Conservation (phyloP, 64 coral and sea anemone species). For the Astreopora myriophthalma region DNA sequence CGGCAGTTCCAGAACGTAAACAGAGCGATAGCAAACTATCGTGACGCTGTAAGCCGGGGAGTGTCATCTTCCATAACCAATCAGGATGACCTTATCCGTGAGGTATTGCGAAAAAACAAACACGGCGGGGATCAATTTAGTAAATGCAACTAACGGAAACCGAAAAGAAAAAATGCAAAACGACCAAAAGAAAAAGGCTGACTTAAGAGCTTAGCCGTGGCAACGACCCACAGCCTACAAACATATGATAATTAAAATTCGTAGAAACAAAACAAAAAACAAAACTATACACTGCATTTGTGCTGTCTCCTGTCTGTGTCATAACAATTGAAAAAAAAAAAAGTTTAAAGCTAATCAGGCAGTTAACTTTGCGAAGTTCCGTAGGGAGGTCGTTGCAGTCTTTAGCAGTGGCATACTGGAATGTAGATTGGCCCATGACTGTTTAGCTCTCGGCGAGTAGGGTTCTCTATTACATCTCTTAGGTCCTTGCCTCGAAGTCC, state of each 20-base stretch:
- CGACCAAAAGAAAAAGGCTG: neutral
- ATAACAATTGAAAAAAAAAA: too few species aligned
- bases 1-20: conserved; percentile 3
- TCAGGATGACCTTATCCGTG: neutral
- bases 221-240: neutral
- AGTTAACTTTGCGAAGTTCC: neutral
- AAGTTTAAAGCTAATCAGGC: too few species aligned
- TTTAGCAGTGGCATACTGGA: neutral
- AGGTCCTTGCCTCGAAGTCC: neutral
- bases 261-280: too few species aligned
- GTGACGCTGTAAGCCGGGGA: neutral
- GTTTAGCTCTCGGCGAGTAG: neutral
- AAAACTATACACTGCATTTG: too few species aligned
- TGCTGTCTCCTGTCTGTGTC: too few species aligned
- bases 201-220: neutral
- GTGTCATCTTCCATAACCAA: neutral
- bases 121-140: neutral
- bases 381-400: neutral
- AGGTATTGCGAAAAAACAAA: neutral
- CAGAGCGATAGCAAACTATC: conserved; percentile 4
- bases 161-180: neutral
- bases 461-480: neutral
- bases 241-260: too few species aligned
- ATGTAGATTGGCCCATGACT: neutral
- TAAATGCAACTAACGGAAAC: neutral